Evolutionary conservation across 2,113 vertebrate genomes (phyloP), one percentile per base, ranked within the genome.

Genomic region (Hassar affinis): DNA sequence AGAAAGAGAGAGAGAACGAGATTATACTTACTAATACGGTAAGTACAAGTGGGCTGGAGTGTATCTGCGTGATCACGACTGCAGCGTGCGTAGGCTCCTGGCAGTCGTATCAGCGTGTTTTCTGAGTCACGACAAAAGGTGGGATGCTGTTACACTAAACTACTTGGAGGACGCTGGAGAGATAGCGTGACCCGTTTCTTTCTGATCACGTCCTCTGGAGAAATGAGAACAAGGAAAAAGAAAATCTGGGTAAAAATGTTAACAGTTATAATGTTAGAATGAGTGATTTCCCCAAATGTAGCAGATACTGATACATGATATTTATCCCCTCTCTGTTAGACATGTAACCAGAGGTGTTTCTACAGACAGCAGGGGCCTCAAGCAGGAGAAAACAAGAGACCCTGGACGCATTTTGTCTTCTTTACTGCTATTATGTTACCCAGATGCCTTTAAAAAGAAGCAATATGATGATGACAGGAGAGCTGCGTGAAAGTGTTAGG

Each of bases 81-180:
- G 51, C 54, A 79, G 81, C 75, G 66, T 25, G 83, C 79, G 82
- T 54, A 49, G 84, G 85, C 22, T 51, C 15, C 74, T 80, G 25
- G 20, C 52, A 72, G 54, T 61, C 17, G 49, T 6, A 74, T 84
- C 49, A 81, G 56, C 49, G 27, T 10, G 27, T 77, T 87, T 47
- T 85, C 33, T 82, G 72, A 84, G 88, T 89, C 86, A 87, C 52
- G 47, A 85, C 22, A 77, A 54, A 76, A 61, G 81, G 78, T 42
- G 83, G 74, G 74, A 78, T 62, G 71, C 54, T 52, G 38, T 64
- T 71, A 22, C 18, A 25, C 51, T 56, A 42, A 83, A 49, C 45
- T 79, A 38, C 75, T 71, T 78, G 22, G 52, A 81, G 52, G n/a
- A 57, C 7, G 0, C 4, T 20, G 64, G 10, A 81, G 30, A 61